These are phyloP conservation scores for Platyscapa corneri DNA, from an alignment of 1,140 invertebrate species.

Conservation along the genomic window DNA sequence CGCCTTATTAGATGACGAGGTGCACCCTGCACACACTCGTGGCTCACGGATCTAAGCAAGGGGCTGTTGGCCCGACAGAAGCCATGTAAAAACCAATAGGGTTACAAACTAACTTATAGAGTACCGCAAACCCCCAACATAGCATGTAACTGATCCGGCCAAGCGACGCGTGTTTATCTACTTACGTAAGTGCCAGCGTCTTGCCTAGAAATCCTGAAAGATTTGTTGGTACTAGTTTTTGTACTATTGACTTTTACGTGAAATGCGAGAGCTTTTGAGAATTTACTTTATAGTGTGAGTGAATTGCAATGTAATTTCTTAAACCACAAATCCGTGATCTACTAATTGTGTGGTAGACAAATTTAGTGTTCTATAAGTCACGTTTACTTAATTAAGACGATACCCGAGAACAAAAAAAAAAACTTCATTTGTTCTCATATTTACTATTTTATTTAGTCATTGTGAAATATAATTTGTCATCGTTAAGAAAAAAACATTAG, in stretches of 20 bases:
- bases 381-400: background rate
- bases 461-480: too few species aligned
- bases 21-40: constrained; percentile 59
- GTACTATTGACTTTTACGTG: background rate
- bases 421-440: background rate
- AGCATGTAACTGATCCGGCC: background rate
- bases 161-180: constrained; percentile 17
- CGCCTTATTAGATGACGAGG: constrained; percentile 58
- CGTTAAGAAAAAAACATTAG: too few species aligned
- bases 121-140: constrained; percentile 64
- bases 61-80: constrained; percentile 75
- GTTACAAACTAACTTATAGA: constrained; percentile 68
- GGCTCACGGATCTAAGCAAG: constrained; percentile 60
- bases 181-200: constrained; percentile 40
- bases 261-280: background rate
- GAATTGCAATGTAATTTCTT: constrained; percentile 15
- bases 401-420: background rate
- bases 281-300: background rate
- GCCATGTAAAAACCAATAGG: constrained; percentile 71
- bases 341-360: background rate
- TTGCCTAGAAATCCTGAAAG: background rate
- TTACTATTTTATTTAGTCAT: too few species aligned
- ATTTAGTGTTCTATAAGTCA: background rate
- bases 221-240: background rate
- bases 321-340: background rate